A percentile compares a stretch with the other conserved stretches of the same genome.
Evolutionary conservation across 2,113 vertebrate species (phyloP).

Genomic region (Etheostoma cragini): DNA sequence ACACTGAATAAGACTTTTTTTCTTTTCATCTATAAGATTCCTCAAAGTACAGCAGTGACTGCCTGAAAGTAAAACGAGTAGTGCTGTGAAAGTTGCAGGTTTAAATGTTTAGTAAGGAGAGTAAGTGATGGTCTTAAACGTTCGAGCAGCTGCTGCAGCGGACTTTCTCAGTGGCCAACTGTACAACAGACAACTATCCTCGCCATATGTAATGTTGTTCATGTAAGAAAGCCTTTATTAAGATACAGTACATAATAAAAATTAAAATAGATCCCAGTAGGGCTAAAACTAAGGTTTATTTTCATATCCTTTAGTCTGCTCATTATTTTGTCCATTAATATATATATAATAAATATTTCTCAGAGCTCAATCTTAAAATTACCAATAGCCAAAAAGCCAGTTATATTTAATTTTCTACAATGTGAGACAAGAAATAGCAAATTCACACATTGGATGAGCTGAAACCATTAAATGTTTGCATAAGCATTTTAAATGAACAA

Average conservation of each 20-base stretch:
- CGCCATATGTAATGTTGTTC: background rate
- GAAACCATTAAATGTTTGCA: background rate
- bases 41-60: background rate
- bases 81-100: background rate
- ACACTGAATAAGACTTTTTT: background rate
- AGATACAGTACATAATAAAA: background rate
- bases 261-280: background rate
- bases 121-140: background rate
- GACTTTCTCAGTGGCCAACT: background rate
- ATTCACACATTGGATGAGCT: background rate
- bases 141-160: background rate
- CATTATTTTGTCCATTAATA: background rate
- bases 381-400: background rate
- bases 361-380: background rate
- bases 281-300: background rate
- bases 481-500: too few relatives aligned
- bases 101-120: constrained; percentile 7
- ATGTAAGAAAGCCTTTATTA: background rate
- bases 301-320: background rate
- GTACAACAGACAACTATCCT: too few relatives aligned
- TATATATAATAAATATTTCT: too few relatives aligned
- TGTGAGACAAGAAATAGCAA: background rate
- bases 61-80: constrained; percentile 6
- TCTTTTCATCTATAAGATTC: constrained; percentile 13
- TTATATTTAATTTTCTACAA: background rate